Percentiles rank a stretch among this genome's conserved stretches.
phyloP scores from a whole-genome alignment of 2,113 vertebrate genomes.

The Arothron firmamentum region DNA sequence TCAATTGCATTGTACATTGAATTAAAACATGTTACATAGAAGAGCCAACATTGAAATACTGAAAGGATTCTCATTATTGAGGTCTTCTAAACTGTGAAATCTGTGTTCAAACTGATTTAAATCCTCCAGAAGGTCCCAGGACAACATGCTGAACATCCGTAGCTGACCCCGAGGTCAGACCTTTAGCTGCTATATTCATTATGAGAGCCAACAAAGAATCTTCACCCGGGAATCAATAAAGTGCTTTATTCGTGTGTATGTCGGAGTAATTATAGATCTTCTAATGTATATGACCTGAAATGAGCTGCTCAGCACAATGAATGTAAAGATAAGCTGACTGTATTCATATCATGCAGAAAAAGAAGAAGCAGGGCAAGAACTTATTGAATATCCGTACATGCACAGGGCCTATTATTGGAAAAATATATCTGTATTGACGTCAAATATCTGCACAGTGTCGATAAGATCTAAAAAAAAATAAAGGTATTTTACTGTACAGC shows the following conservation, averaged over 20 bases:
- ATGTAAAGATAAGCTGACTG: constrained; percentile 41
- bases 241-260: constrained; percentile 31
- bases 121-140: constrained; percentile 7
- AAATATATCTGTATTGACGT: constrained; percentile 12
- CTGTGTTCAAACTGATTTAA: constrained; percentile 1
- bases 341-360: constrained; percentile 17
- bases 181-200: constrained; percentile 46
- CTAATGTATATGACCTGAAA: constrained; percentile 51
- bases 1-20: not conserved
- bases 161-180: constrained; percentile 29
- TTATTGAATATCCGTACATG: constrained; percentile 4
- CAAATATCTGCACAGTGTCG: not conserved
- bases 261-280: constrained; percentile 48
- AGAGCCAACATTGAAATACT: not conserved
- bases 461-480: constrained; percentile 6
- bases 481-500: not conserved
- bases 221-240: constrained; percentile 56
- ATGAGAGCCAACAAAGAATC: constrained; percentile 33
- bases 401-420: not conserved
- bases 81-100: constrained; percentile 13
- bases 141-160: constrained; percentile 10
- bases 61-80: constrained; percentile 4
- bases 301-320: constrained; percentile 34
- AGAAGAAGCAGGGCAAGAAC: constrained; percentile 11
- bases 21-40: constrained; percentile 3